These are phyloP conservation scores for Anableps anableps DNA, from an alignment of 2,797 vertebrate genomes.

Conservation along the genomic window DNA sequence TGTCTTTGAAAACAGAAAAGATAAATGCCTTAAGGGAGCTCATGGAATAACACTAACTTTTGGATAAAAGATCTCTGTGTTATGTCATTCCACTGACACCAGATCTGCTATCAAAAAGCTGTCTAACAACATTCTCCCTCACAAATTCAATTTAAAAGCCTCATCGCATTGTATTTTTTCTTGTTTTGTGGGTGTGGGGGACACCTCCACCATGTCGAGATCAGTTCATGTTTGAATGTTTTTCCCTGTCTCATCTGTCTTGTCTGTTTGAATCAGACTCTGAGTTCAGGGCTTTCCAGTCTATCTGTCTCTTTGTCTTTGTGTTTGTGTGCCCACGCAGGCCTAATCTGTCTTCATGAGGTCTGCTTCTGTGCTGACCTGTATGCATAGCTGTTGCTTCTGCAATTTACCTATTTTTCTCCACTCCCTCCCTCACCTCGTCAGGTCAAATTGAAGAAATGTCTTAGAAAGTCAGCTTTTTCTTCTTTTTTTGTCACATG, in stretches of 20 bases:
- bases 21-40: constrained; percentile 34
- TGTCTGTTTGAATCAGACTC: constrained; percentile 57
- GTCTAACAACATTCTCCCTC: constrained; percentile 14
- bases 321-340: constrained; percentile 59
- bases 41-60: constrained; percentile 19
- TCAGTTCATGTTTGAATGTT: constrained; percentile 40
- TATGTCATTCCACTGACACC: constrained; percentile 11
- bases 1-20: constrained; percentile 20
- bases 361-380: constrained; percentile 63
- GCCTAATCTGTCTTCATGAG: constrained; percentile 75
- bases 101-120: constrained; percentile 10
- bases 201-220: constrained; percentile 28
- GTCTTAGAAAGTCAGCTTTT: constrained; percentile 59
- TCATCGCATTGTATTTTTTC: constrained; percentile 12
- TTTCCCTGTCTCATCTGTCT: constrained; percentile 49
- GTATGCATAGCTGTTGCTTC: constrained; percentile 67
- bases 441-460: constrained; percentile 60
- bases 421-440: constrained; percentile 51
- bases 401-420: constrained; percentile 30
- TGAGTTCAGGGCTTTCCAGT: constrained; percentile 59
- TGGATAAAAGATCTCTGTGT: constrained; percentile 20
- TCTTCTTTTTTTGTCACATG: neutral
- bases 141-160: constrained; percentile 34
- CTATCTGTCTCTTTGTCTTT: constrained; percentile 71
- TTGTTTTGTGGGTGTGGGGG: neutral